Evolutionary conservation across 1,140 invertebrate genomes (phyloP).

Genomic region (Ruditapes philippinarum): DNA sequence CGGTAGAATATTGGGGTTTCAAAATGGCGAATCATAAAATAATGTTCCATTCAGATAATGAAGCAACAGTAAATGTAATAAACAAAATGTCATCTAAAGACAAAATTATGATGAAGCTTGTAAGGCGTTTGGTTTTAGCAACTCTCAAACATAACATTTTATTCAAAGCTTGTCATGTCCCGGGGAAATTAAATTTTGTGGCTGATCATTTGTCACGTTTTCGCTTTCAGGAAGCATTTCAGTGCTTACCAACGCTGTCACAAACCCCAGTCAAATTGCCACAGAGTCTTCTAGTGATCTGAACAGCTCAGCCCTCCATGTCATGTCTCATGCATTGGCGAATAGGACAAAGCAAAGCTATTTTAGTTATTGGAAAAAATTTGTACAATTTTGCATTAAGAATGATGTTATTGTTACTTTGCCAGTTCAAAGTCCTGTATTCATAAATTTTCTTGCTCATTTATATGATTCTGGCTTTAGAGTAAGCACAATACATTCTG

Average conservation of each 20-base stretch:
- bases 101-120: too few relatives aligned
- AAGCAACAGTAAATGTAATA: conserved; percentile 65
- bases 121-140: conserved; percentile 62
- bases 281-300: too few relatives aligned
- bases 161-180: conserved; percentile 67
- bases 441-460: neutral
- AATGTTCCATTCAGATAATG: conserved; percentile 73
- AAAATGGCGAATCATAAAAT: conserved; percentile 61
- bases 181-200: conserved; percentile 40
- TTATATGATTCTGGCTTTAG: neutral
- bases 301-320: too few relatives aligned
- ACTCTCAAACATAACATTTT: conserved; percentile 57
- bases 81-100: conserved; percentile 68
- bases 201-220: conserved; percentile 68
- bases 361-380: neutral
- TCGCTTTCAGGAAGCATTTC: too few relatives aligned
- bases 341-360: neutral
- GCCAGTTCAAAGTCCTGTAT: conserved; percentile 18
- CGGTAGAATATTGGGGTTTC: conserved; percentile 58
- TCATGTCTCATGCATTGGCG: too few relatives aligned
- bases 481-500: too few relatives aligned
- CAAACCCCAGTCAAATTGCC: too few relatives aligned
- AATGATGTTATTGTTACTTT: neutral
- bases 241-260: too few relatives aligned
- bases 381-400: too few relatives aligned